Base-by-base conservation (phyloP, 2,113 vertebrate genomes). In the Eudyptes chrysolophus region DNA sequence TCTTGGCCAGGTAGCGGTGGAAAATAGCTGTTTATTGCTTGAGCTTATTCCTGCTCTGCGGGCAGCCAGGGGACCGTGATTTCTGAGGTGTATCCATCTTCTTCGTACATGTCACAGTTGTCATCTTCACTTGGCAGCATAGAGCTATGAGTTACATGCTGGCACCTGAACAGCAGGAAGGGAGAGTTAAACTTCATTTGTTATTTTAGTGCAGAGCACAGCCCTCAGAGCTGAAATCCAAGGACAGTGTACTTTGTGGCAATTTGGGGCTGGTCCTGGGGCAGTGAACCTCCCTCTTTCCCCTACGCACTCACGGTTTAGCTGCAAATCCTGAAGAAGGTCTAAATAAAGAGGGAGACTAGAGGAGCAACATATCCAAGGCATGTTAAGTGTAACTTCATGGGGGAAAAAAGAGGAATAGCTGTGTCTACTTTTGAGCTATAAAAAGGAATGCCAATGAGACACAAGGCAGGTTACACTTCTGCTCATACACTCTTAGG, bases 261-360 rank as follows among this genome's bases (percentile, higher is more conserved):
- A 15, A 6, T 70, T 38, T 44, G 49, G 17, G 44, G 32, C 29
- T 84, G 51, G 32, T 70, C 16, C 69, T 60, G 68, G 38, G 51
- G 11, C 58, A 57, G 18, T 5, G 44, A 87, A 22, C 9, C 38
- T 85, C 40, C 7, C 26, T 74, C 20, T 57, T 22, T 17, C 3
- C 19, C 12, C 61, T 44, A 0, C 10, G 3, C 0, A 1, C 16
- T 78, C 25, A 4, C 14, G 19, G 12, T 16, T 68, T 76, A 44
- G 21, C 44, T 85, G 46, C 26, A 89, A 69, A 88, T 48, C 21
- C 8, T 61, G 52, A 60, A 68, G 34, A 46, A 26, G 36, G 4
- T 52, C 27, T 70, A 30, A 74, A 42, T 22, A 46, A 75, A 74
- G 9, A 62, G 62, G 19, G 38, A 65, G 7, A 24, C 30, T 42